These are phyloP conservation scores for Zosterops borbonicus DNA, from an alignment of 2,113 vertebrate species.

Conservation along the genomic window DNA sequence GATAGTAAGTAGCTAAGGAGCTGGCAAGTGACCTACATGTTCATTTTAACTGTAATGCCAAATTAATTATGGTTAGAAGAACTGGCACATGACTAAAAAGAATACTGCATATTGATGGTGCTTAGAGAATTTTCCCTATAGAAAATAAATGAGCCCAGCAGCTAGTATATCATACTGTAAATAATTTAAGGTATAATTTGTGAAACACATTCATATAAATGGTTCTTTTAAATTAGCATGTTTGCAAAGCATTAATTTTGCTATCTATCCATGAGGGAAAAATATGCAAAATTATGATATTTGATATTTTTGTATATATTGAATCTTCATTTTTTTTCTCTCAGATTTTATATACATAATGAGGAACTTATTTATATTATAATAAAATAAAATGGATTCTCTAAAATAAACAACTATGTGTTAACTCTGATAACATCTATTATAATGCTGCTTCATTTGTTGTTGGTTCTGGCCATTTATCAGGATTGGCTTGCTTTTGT, in stretches of 20 bases:
- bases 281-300: not conserved
- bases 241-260: not conserved
- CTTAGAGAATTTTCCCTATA: not conserved
- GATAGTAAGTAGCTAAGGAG: not conserved
- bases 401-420: not conserved
- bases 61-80: not conserved
- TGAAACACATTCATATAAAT: not conserved
- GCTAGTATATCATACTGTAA: not conserved
- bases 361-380: not conserved
- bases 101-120: not conserved
- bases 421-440: not conserved
- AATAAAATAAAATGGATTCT: not conserved
- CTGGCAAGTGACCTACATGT: not conserved
- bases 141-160: not conserved
- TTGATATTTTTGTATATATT: not conserved
- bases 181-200: constrained; percentile 20
- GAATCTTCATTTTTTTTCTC: not conserved
- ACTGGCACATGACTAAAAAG: not conserved
- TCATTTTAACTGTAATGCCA: not conserved
- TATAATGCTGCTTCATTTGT: not conserved
- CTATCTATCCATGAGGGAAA: not conserved
- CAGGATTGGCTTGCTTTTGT: not conserved
- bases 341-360: not conserved
- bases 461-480: not conserved
- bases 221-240: not conserved